Conservation (phyloP, 35 echinoderm and acorn worm genomes). For the Lytechinus pictus region DNA sequence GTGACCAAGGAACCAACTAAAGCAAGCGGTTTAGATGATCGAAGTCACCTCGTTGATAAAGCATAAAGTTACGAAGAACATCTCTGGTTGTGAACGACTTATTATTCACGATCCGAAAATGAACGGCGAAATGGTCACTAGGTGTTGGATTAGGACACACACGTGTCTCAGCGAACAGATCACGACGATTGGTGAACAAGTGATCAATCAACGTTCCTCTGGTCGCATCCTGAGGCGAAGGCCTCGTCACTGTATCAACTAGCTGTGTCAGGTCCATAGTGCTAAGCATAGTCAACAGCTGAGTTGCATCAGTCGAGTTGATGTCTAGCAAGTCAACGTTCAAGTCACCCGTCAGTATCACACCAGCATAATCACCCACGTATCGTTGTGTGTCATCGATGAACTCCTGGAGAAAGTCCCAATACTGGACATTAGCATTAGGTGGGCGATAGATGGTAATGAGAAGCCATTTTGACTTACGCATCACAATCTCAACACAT, state of each 20-base stretch:
- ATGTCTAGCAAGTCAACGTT: not conserved
- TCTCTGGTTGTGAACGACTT: not conserved
- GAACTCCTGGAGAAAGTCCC: not conserved
- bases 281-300: not conserved
- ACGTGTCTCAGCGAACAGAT: not conserved
- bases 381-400: not conserved
- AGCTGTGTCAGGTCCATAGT: constrained; percentile 29
- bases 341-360: constrained; percentile 33
- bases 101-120: not conserved
- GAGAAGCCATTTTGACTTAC: constrained; percentile 12
- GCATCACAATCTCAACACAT: constrained; percentile 4
- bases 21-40: too few relatives aligned
- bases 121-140: constrained; percentile 40
- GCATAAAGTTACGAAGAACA: too few relatives aligned
- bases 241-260: constrained; percentile 39
- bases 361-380: constrained; percentile 3
- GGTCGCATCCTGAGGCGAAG: too few relatives aligned
- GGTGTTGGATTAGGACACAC: constrained; percentile 34
- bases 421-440: not conserved
- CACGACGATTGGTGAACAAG: constrained; percentile 44
- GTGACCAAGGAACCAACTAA: too few relatives aligned
- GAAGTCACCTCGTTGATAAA: too few relatives aligned
- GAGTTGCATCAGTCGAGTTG: constrained; percentile 23
- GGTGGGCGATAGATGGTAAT: constrained; percentile 28
- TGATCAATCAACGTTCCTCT: constrained; percentile 49